Percentiles rank a stretch among this genome's conserved stretches.
phyloP scores from a whole-genome alignment of 2,797 vertebrate species.

The Sebastes steindachneri region DNA sequence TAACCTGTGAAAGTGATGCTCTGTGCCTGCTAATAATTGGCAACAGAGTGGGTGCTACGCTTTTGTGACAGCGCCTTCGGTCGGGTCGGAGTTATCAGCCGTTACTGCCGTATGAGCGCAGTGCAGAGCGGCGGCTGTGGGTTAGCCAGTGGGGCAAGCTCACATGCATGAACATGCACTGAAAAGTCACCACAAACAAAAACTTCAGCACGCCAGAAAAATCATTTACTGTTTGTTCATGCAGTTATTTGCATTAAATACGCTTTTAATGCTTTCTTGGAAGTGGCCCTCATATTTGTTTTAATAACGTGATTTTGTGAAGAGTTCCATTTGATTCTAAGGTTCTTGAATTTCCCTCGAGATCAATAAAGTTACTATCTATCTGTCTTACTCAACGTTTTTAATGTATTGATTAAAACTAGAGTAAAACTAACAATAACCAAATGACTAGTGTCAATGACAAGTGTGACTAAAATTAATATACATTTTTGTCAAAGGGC shows the following conservation, averaged over 20 bases:
- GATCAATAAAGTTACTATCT: too few species aligned
- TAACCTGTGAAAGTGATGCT: not conserved
- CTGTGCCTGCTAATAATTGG: too few species aligned
- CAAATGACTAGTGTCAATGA: too few species aligned
- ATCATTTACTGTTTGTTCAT: not conserved
- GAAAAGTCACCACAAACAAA: not conserved
- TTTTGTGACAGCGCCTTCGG: too few species aligned
- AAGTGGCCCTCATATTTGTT: not conserved
- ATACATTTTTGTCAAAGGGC: not conserved
- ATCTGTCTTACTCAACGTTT: not conserved
- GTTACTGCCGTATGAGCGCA: too few species aligned
- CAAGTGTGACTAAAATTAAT: too few species aligned
- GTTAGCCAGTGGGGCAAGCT: too few species aligned
- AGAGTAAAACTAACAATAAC: not conserved
- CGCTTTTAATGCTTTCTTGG: not conserved
- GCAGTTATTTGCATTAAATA: not conserved
- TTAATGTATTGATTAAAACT: not conserved
- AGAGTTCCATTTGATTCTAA: not conserved
- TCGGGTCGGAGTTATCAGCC: too few species aligned
- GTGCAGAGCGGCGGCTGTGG: too few species aligned
- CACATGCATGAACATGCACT: not conserved
- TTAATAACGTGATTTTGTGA: not conserved
- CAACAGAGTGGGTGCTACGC: too few species aligned
- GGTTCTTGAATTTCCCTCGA: too few species aligned
- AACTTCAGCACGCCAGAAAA: not conserved